Evolutionary conservation across 1,140 invertebrate genomes (phyloP).

Genomic region (Penaeus chinensis): DNA sequence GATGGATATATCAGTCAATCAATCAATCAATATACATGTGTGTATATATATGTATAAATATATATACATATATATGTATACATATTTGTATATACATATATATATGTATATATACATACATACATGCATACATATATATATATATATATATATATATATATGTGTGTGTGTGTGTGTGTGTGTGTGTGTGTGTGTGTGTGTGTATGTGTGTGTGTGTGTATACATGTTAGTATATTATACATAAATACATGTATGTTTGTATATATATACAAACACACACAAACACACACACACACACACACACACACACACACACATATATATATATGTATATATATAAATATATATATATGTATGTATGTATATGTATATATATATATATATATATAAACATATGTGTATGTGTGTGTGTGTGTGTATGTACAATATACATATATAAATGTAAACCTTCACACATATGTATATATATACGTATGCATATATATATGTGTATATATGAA

Average conservation of each 20-base stretch:
- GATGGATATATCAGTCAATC: not conserved
- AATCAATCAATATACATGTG: not conserved
- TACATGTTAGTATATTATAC: constrained; percentile 1
- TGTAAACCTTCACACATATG: not conserved
- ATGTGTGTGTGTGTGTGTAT: not conserved
- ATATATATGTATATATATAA: constrained; percentile 15
- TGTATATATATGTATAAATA: constrained; percentile 11
- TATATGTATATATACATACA: constrained; percentile 8
- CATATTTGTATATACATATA: not conserved
- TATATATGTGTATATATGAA: constrained; percentile 14
- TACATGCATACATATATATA: not conserved
- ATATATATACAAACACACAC: not conserved
- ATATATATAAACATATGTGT: not conserved
- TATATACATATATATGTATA: not conserved
- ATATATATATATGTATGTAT: constrained; percentile 1
- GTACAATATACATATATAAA: not conserved
- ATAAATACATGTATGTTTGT: constrained; percentile 5
- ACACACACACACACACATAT: not conserved
- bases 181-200: not conserved
- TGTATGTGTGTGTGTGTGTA: not conserved
- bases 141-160: constrained; percentile 28
- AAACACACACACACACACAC: not conserved
- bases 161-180: not conserved
- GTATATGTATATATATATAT: constrained; percentile 12
- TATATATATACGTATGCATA: not conserved